phyloP scores from a whole-genome alignment of 2,888 invertebrate genomes.

The Meta bourneti region DNA sequence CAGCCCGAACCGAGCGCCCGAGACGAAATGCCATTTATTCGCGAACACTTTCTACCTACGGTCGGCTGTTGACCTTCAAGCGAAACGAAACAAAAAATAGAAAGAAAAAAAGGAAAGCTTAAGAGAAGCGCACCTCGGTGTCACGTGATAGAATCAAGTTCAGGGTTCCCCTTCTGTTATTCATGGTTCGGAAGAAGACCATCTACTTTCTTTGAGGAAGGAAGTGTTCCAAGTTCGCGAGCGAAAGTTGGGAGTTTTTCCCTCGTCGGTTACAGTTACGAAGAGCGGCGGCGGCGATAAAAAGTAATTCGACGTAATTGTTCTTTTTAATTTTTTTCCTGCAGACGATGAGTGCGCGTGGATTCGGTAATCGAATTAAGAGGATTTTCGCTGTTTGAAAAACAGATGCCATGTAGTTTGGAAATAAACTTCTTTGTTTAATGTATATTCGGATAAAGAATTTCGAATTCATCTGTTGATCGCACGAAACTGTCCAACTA shows the following conservation, averaged over 20 bases:
- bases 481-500: too few relatives aligned
- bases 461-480: too few relatives aligned
- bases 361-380: too few relatives aligned
- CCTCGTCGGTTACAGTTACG: slow-evolving; percentile 43
- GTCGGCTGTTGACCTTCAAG: slow-evolving; percentile 72
- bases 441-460: too few relatives aligned
- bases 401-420: too few relatives aligned
- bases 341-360: too few relatives aligned
- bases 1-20: background rate
- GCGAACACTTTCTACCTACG: slow-evolving; percentile 52
- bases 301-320: background rate
- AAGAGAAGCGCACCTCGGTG: slow-evolving; percentile 8
- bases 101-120: background rate
- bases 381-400: too few relatives aligned
- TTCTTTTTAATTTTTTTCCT: background rate
- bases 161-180: slow-evolving; percentile 57
- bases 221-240: slow-evolving; percentile 18
- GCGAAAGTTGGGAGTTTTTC: slow-evolving; percentile 28
- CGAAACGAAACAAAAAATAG: slow-evolving; percentile 24
- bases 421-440: too few relatives aligned
- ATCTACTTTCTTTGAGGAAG: slow-evolving; percentile 61
- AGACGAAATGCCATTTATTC: background rate
- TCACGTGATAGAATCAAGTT: slow-evolving; percentile 70
- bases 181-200: slow-evolving; percentile 60
- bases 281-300: background rate